Percentiles rank a stretch among this genome's conserved stretches.
Conservation (phyloP, 1,140 invertebrate species). For the Mylabris phalerata region DNA sequence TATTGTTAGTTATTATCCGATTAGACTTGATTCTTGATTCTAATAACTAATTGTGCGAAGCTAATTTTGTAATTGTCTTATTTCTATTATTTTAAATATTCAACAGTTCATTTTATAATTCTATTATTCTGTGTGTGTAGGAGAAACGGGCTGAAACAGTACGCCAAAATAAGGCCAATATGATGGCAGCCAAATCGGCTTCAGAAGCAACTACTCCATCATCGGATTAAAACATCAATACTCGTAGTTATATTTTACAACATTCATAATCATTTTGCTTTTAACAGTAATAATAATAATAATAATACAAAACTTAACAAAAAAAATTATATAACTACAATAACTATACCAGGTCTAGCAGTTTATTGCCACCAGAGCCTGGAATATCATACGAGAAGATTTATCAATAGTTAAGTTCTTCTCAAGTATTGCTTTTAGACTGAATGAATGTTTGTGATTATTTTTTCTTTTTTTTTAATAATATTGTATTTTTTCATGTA, state of each 20-base stretch:
- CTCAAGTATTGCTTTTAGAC: slow-evolving; percentile 31
- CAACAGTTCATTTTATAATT: no score
- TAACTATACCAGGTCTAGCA: background rate
- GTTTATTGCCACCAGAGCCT: background rate
- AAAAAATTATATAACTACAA: background rate
- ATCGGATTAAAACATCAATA: slow-evolving; percentile 48
- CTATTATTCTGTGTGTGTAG: slow-evolving; percentile 45
- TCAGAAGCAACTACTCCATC: slow-evolving; percentile 48
- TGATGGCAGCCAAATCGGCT: slow-evolving; percentile 30
- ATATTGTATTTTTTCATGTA: slow-evolving; percentile 15
- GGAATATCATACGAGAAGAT: slow-evolving; percentile 24
- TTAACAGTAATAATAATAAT: slow-evolving; percentile 1
- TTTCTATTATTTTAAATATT: background rate
- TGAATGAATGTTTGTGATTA: slow-evolving; percentile 25
- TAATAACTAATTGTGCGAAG: background rate
- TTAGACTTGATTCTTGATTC: no score
- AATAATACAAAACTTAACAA: background rate
- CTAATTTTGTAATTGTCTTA: slow-evolving; percentile 5
- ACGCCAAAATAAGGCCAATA: slow-evolving; percentile 73
- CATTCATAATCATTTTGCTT: slow-evolving; percentile 14
- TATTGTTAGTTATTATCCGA: background rate
- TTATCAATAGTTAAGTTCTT: slow-evolving; percentile 22
- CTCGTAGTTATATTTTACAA: slow-evolving; percentile 11
- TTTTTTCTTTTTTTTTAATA: slow-evolving; percentile 14
- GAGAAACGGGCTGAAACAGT: slow-evolving; percentile 77